Conservation (phyloP, 1,140 invertebrate species). For the Pteromalus puparum region DNA sequence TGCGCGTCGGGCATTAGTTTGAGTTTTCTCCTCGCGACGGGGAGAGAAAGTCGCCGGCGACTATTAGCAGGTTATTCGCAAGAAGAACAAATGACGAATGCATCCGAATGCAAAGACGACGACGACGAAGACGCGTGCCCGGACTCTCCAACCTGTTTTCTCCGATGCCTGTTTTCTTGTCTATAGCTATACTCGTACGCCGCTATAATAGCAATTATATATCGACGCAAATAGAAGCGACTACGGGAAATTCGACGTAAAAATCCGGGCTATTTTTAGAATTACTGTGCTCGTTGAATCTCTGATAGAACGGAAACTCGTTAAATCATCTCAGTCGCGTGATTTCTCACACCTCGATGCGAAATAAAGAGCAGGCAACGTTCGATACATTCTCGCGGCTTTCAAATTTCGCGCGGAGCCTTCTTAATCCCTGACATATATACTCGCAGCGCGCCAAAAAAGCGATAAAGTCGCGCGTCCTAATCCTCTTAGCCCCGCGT, state of each 20-base stretch:
- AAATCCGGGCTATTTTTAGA: not conserved
- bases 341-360: not conserved
- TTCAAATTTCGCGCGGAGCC: not conserved
- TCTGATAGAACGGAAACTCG: no score
- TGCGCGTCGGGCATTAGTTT: not conserved
- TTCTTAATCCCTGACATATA: conserved; percentile 15
- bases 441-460: not conserved
- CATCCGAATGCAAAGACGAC: not conserved
- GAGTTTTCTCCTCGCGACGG: no score
- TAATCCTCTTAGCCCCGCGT: conserved; percentile 64
- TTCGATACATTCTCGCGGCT: not conserved
- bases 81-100: conserved; percentile 21
- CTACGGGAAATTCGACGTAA: conserved; percentile 17
- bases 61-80: not conserved
- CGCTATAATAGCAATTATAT: not conserved
- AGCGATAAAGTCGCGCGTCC: conserved; percentile 57
- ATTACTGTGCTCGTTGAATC: no score
- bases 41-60: not conserved
- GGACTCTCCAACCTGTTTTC: conserved; percentile 1
- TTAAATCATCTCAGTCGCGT: no score
- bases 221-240: not conserved
- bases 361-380: not conserved
- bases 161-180: conserved; percentile 22
- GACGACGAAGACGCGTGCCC: not conserved
- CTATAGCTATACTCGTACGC: conserved; percentile 15